Percentiles rank a stretch among this genome's conserved stretches.
phyloP scores from a whole-genome alignment of 1,140 invertebrate genomes.

The Temnothorax curvispinosus region DNA sequence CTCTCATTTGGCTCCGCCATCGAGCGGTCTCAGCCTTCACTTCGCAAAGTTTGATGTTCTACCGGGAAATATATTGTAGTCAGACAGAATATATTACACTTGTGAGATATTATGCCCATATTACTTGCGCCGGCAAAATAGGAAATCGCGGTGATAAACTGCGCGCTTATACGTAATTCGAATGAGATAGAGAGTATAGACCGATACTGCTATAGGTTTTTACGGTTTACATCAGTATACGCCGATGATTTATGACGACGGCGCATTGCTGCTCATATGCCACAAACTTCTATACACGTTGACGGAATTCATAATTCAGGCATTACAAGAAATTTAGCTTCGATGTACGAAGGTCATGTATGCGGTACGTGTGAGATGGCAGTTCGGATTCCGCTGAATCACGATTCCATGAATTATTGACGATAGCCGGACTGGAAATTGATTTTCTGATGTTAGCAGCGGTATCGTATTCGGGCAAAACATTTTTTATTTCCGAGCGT shows the following conservation, averaged over 20 bases:
- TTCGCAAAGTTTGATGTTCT: conserved; percentile 66
- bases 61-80: conserved; percentile 60
- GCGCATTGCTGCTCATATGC: conserved; percentile 35
- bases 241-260: conserved; percentile 32
- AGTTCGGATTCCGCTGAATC: conserved; percentile 48
- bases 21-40: not conserved
- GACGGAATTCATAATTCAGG: conserved; percentile 56
- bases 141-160: conserved; percentile 65
- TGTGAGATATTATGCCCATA: conserved; percentile 62
- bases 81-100: conserved; percentile 66
- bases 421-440: conserved; percentile 55
- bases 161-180: conserved; percentile 64
- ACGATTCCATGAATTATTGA: conserved; percentile 58
- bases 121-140: conserved; percentile 57
- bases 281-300: conserved; percentile 34
- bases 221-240: conserved; percentile 36
- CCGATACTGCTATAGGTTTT: conserved; percentile 45
- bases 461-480: conserved; percentile 32
- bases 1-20: conserved; percentile 46
- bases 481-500: conserved; percentile 42
- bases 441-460: conserved; percentile 58
- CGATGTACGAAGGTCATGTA: conserved; percentile 35
- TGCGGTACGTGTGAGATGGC: conserved; percentile 3
- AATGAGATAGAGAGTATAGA: not conserved
- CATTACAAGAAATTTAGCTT: conserved; percentile 54